Evolutionary conservation across 1,140 invertebrate genomes (phyloP), one percentile per base, ranked within the genome.

Genomic region (Drosophila ananassae): DNA sequence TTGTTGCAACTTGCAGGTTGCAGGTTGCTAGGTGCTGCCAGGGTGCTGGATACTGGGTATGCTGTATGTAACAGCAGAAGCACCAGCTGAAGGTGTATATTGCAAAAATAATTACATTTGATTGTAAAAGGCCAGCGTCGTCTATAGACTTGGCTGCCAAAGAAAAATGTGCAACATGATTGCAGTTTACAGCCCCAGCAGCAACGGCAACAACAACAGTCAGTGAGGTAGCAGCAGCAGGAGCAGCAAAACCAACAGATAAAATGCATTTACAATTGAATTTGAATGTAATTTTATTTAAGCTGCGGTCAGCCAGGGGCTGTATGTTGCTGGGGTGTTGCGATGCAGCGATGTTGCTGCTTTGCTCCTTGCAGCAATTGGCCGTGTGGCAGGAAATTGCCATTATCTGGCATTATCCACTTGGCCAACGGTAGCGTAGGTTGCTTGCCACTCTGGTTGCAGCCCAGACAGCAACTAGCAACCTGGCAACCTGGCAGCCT

Each of bases 271-370:
- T 89, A 89, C 85, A 89, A 89, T 89, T 89, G 85, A 89, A 89
- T 89, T 89, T 89, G 81, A 89, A 89, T 89, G 85, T 89, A 89
- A 89, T 89, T 89, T 90, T 89, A 90, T 89, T 89, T 89, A 89
- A 89, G 84, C 71, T 89, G 84, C 78, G 84, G 84, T 89, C 84
- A 89, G 84, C 80, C 79, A 77, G 83, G 76, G 79, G 64, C 67
- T 67, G 41, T 55, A 28, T 58, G 67, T 64, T 77, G 79, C 74
- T 60, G 28, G 30, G 63, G 54, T 55, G 68, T 52, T 59, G 30
- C n/a, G 54, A 25, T 62, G 56, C 21, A 62, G 68, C 22, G 62
- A 25, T 62, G 52, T 25, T 62, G 62, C 21, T 62, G 61, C 50
- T 48, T 50, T 72, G 75, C 46, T 67, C 61, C 55, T 73, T 72